These are phyloP conservation scores for Druon quercuslanigerum DNA, from an alignment of 1,140 invertebrate species.

Conservation along the genomic window DNA sequence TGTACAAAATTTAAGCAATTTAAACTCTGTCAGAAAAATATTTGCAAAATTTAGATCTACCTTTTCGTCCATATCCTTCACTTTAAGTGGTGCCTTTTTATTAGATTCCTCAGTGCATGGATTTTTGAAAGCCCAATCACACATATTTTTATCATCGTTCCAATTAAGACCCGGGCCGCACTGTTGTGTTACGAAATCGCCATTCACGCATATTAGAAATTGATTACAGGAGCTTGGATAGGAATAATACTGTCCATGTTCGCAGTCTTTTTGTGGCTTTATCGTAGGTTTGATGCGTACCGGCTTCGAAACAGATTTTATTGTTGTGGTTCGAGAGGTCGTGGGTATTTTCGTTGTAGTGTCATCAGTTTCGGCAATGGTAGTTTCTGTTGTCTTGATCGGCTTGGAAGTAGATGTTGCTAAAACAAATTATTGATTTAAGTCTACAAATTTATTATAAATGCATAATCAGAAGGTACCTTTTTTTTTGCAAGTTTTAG, in stretches of 20 bases:
- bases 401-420: slow-evolving; percentile 39
- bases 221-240: slow-evolving; percentile 78
- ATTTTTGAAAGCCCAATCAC: slow-evolving; percentile 80
- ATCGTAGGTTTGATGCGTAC: slow-evolving; percentile 43
- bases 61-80: slow-evolving; percentile 43
- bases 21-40: background rate
- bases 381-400: slow-evolving; percentile 41
- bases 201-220: slow-evolving; percentile 84
- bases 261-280: slow-evolving; percentile 61
- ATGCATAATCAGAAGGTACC: no score
- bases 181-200: slow-evolving; percentile 78
- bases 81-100: slow-evolving; percentile 45
- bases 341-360: slow-evolving; percentile 44
- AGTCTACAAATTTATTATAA: no score
- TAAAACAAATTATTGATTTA: background rate
- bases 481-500: no score
- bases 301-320: slow-evolving; percentile 34
- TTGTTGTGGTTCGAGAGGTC: slow-evolving; percentile 38
- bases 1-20: slow-evolving; percentile 46
- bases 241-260: slow-evolving; percentile 75
- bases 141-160: slow-evolving; percentile 80
- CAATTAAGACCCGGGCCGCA: slow-evolving; percentile 84
- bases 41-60: background rate
- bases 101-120: slow-evolving; percentile 61
- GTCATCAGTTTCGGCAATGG: slow-evolving; percentile 30